These are phyloP conservation scores for Phylloscopus whistleri DNA, from an alignment of 2,113 vertebrate genomes.

Conservation along the genomic window DNA sequence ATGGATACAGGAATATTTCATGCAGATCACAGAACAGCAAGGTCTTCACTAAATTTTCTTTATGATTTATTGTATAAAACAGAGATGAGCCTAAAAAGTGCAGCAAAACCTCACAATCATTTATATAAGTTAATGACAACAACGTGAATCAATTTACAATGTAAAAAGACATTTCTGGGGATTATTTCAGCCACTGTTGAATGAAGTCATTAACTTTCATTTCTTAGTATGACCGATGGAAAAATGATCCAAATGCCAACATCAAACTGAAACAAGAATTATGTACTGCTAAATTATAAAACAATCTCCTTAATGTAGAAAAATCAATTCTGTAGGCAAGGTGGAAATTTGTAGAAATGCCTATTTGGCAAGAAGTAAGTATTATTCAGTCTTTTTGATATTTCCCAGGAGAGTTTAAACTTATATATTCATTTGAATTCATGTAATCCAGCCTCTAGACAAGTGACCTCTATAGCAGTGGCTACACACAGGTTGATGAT, in stretches of 20 bases:
- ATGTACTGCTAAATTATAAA: conserved; percentile 38
- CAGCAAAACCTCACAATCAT: neutral
- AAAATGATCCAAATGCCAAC: conserved; percentile 28
- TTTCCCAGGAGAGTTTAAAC: neutral
- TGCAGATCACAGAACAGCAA: neutral
- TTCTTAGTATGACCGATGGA: neutral
- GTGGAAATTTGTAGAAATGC: neutral
- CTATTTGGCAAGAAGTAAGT: neutral
- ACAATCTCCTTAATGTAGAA: conserved; percentile 22
- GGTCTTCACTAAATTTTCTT: neutral
- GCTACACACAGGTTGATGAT: neutral
- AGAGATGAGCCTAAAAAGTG: neutral
- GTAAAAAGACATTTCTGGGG: neutral
- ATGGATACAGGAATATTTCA: neutral
- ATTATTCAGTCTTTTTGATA: neutral
- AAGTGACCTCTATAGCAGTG: neutral
- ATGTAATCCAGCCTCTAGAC: neutral
- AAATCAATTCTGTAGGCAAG: conserved; percentile 37
- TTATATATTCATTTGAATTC: neutral
- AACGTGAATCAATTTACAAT: neutral
- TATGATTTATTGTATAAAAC: neutral
- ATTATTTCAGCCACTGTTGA: neutral
- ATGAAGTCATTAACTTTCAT: conserved; percentile 24
- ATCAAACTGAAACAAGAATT: conserved; percentile 24
- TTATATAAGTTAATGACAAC: conserved; percentile 11